Base-by-base conservation (phyloP, 2,888 invertebrate genomes). In the Cephus spinipes region DNA sequence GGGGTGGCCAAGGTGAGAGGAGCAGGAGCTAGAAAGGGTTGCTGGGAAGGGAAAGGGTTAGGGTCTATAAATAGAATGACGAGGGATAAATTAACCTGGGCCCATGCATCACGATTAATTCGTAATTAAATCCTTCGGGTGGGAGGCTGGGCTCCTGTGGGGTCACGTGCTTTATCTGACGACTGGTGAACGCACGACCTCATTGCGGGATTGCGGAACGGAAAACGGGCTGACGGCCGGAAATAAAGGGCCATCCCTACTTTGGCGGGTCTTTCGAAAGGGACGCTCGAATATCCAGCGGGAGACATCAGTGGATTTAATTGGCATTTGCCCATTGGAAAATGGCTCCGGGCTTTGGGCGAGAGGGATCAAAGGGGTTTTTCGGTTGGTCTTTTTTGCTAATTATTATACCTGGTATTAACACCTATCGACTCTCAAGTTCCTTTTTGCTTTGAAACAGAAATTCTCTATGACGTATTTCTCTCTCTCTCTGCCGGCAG, bases 191-290 rank as follows among this genome's bases (percentile, higher is more conserved):
- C 71, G 3, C 12, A 23, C 71, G 71, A 33, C 71, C 71, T 12
- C 71, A 31, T 32, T 71, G 31, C 32, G 12, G 71, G 4, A 71
- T 32, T 30, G 71, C 32, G 12, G 71, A 31, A 33, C 71, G 71
- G 71, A 23, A 69, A 55, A 69, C 74, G 81, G 83, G 82, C 84
- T 87, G 88, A 88, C 88, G 87, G 87, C 88, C 87, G 88, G 88
- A 88, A 88, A 88, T 88, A 87, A 88, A 88, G 88, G 88, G 87
- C 85, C 82, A 86, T 83, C 82, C 84, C 80, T 85, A 84, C 85
- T 84, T 87, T 85, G 84, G 81, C 83, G 83, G 83, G 76, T 68
- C 84, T 82, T 87, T 87, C 86, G 87, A 88, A 88, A 86, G 73
- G 76, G 85, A 85, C 85, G 85, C 83, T 83, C 81, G 82, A 85